Base-by-base conservation (phyloP, 2,797 vertebrate species). In the Silurus lanzhouensis region DNA sequence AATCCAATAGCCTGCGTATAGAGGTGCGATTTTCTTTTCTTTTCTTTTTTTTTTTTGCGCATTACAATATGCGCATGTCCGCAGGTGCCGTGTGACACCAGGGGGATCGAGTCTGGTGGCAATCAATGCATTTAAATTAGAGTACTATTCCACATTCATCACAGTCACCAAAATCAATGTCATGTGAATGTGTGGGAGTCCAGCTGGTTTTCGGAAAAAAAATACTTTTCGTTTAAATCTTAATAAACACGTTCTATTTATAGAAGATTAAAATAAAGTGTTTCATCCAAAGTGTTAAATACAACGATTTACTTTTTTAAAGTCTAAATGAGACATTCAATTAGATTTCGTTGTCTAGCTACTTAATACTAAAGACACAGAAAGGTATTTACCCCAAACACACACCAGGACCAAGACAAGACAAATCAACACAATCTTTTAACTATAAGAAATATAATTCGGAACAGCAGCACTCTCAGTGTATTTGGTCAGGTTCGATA, bases 41-140 rank as follows among this genome's bases (percentile, higher is more conserved):
- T 60, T 14, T 60, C 13, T 14, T 60, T 60, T 10, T 19, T 10
- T 19, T 58, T 9, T 77, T 27, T 76, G 25, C 25, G 15, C 25
- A 27, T 58, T 76, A 55, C 6, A 44, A n/a, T 63, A 48, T 48
- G 58, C 38, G 77, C 20, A n/a, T 46, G 77, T 17, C 38, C 44
- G 78, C 78, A 80, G 60, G 14, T 80, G 44, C 44, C 22, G 44
- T 12, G 20, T 48, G 70, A 10, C 70, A 72, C 1, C 5, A 13
- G 25, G 74, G 38, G 88, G 93, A 91, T 85, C 91, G 84, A 91
- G 92, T 93, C 91, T 94, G 93, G 94, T 94, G 93, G 94, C 91
- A 95, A 96, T 97, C 96, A 95, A 97, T 96, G 96, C 92, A 94
- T 96, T 96, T 94, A 96, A 97, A 97, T 97, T 96, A 80, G 44